phyloP scores from a whole-genome alignment of 2,113 vertebrate genomes.

The Takifugu flavidus region DNA sequence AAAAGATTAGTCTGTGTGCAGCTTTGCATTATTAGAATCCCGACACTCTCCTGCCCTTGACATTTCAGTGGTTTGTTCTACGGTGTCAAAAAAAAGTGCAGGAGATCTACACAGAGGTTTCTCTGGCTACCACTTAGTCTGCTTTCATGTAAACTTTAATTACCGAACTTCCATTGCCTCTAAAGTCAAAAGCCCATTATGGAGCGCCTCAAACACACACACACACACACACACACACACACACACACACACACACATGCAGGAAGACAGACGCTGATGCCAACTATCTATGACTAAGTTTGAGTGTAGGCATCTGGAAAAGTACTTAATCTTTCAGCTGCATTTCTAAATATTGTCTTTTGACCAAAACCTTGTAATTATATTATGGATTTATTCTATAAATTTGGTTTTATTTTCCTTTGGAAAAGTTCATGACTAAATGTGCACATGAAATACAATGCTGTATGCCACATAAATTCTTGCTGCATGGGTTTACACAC shows the following conservation, averaged over 20 bases:
- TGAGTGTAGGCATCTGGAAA: slow-evolving; percentile 34
- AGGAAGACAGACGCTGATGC: slow-evolving; percentile 34
- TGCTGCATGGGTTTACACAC: slow-evolving; percentile 24
- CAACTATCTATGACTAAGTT: slow-evolving; percentile 31
- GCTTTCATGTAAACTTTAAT: slow-evolving; percentile 65
- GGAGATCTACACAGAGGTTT: slow-evolving; percentile 27
- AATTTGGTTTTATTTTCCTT: slow-evolving; percentile 60
- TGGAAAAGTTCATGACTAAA: slow-evolving; percentile 69
- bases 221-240: slow-evolving; percentile 10
- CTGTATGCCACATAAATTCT: slow-evolving; percentile 44
- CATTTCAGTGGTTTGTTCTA: slow-evolving; percentile 62
- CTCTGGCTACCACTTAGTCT: slow-evolving; percentile 49
- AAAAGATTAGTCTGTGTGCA: slow-evolving; percentile 64
- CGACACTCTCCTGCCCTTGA: slow-evolving; percentile 51
- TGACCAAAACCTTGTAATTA: slow-evolving; percentile 55
- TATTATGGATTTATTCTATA: slow-evolving; percentile 58
- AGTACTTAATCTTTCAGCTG: slow-evolving; percentile 45
- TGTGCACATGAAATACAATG: slow-evolving; percentile 56
- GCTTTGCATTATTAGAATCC: slow-evolving; percentile 46
- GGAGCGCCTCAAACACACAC: slow-evolving; percentile 28
- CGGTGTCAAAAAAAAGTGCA: slow-evolving; percentile 36
- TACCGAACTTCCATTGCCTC: slow-evolving; percentile 60
- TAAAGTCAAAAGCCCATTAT: slow-evolving; percentile 41
- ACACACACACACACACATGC: slow-evolving; percentile 14
- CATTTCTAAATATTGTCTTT: slow-evolving; percentile 36